These are phyloP conservation scores for Spodoptera litura DNA, from an alignment of 1,140 invertebrate genomes.

Conservation along the genomic window DNA sequence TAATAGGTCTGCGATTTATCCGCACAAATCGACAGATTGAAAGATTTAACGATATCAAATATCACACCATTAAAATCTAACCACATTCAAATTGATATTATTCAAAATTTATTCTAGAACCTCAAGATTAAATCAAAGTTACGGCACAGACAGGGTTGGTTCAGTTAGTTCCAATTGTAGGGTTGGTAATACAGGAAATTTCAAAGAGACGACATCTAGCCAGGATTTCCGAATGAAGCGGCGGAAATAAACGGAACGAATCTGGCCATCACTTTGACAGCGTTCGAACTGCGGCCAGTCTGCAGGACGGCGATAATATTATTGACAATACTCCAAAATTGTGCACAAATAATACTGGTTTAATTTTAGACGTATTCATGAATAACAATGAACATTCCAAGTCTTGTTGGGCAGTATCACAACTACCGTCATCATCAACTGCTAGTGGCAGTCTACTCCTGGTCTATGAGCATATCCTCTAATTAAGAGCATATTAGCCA, in stretches of 20 bases:
- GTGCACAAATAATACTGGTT: too few species aligned
- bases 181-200: conserved; percentile 42
- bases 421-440: too few species aligned
- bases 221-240: conserved; percentile 31
- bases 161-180: neutral
- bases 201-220: conserved; percentile 31
- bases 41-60: too few species aligned
- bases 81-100: neutral
- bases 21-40: too few species aligned
- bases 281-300: neutral
- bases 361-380: too few species aligned
- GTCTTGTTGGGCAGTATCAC: too few species aligned
- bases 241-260: conserved; percentile 51
- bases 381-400: too few species aligned
- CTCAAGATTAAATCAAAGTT: conserved; percentile 13
- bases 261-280: conserved; percentile 39
- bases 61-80: conserved; percentile 10
- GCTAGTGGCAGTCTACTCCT: too few species aligned
- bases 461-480: too few species aligned
- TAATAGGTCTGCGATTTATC: too few species aligned
- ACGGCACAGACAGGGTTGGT: conserved; percentile 3
- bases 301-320: neutral
- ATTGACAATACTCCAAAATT: neutral
- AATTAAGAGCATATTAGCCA: too few species aligned
- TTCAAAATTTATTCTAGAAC: neutral